phyloP scores from a whole-genome alignment of 2,888 invertebrate species.

The Agonum fuliginosum region DNA sequence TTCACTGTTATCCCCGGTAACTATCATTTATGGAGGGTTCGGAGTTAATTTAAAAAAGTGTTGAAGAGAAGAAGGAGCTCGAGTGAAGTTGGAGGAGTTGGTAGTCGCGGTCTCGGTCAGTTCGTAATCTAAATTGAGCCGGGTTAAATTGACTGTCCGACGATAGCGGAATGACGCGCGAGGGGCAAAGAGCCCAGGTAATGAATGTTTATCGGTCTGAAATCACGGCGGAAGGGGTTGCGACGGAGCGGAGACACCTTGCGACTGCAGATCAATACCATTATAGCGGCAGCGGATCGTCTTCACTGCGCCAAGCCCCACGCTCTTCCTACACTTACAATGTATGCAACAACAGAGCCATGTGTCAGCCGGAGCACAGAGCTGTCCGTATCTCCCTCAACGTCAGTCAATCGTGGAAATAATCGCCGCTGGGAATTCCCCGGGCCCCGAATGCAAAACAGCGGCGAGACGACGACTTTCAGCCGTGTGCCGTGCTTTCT shows the following conservation, averaged over 20 bases:
- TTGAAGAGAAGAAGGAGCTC: conserved; percentile 68
- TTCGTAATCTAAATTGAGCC: conserved; percentile 72
- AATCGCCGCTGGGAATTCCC: conserved; percentile 67
- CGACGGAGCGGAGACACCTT: conserved; percentile 49
- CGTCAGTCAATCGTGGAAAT: conserved; percentile 67
- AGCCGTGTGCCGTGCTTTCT: conserved; percentile 61
- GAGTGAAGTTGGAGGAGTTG: conserved; percentile 34
- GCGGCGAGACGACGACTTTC: conserved; percentile 44
- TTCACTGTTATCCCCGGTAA: conserved; percentile 61
- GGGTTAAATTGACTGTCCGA: conserved; percentile 69
- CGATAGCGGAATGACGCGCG: conserved; percentile 61
- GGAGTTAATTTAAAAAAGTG: conserved; percentile 70
- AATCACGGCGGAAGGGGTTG: conserved; percentile 67
- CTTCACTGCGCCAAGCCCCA: conserved; percentile 61
- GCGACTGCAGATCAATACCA: conserved; percentile 65
- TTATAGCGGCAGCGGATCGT: conserved; percentile 63
- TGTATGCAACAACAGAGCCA: conserved; percentile 59
- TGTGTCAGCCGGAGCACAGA: conserved; percentile 44
- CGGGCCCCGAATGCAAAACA: conserved; percentile 66
- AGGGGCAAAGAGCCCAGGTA: conserved; percentile 68
- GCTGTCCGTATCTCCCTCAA: conserved; percentile 65
- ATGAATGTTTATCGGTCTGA: conserved; percentile 72
- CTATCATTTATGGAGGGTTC: conserved; percentile 66
- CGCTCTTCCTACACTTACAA: conserved; percentile 45
- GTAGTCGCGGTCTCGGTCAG: conserved; percentile 64